Conservation (phyloP, 2,888 invertebrate species). For the Elysia crispata region DNA sequence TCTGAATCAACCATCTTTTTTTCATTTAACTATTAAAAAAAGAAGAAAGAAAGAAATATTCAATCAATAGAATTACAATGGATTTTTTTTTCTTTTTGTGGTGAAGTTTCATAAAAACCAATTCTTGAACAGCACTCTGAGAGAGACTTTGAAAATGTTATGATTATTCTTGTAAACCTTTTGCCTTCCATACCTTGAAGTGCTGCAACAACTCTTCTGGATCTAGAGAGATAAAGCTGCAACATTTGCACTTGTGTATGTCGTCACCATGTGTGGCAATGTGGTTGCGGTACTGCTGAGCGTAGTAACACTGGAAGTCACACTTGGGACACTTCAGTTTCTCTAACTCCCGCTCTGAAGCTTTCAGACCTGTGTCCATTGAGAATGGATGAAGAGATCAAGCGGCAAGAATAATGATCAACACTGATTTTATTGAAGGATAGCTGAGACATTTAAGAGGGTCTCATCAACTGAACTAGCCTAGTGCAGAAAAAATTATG, state of each 20-base stretch:
- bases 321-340: constrained; percentile 75
- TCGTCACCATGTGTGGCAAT: constrained; percentile 68
- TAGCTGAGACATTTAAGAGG: not conserved
- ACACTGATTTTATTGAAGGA: too few relatives aligned
- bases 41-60: too few relatives aligned
- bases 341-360: constrained; percentile 72
- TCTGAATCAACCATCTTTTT: too few relatives aligned
- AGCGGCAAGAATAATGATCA: too few relatives aligned
- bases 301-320: constrained; percentile 75
- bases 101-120: too few relatives aligned
- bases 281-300: constrained; percentile 76
- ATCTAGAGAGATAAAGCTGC: constrained; percentile 65
- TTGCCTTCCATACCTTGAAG: constrained; percentile 77
- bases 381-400: too few relatives aligned
- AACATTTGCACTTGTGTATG: constrained; percentile 73
- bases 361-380: constrained; percentile 70
- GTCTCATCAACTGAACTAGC: not conserved
- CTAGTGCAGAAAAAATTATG: not conserved
- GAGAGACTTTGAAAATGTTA: too few relatives aligned
- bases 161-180: too few relatives aligned
- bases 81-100: too few relatives aligned
- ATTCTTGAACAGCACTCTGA: too few relatives aligned
- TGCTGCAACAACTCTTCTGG: constrained; percentile 72
- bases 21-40: too few relatives aligned
- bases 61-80: too few relatives aligned